A percentile compares a stretch with the other conserved stretches of the same genome.
These are phyloP conservation scores for Tiphia femorata DNA, from an alignment of 2,888 invertebrate species.

Conservation along the genomic window DNA sequence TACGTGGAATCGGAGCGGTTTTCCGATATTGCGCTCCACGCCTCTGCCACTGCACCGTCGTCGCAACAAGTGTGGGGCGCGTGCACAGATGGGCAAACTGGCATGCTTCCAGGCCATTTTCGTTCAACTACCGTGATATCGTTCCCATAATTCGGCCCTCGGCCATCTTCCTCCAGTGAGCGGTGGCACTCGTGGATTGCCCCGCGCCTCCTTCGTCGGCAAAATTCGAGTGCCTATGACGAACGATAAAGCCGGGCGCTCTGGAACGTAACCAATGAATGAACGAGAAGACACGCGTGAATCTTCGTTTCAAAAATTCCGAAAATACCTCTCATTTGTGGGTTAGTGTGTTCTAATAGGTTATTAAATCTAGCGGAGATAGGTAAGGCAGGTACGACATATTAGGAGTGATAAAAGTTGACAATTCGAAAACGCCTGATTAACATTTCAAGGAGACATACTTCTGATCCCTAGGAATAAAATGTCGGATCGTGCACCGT, in stretches of 20 bases:
- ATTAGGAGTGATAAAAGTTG: too few species aligned
- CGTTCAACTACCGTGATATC: conserved; percentile 56
- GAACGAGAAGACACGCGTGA: background rate
- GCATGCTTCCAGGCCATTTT: conserved; percentile 54
- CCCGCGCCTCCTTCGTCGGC: background rate
- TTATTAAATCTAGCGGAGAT: too few species aligned
- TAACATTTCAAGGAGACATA: too few species aligned
- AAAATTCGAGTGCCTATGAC: too few species aligned
- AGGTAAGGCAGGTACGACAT: too few species aligned
- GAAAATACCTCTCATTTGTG: background rate
- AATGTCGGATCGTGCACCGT: too few species aligned
- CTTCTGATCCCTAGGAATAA: too few species aligned
- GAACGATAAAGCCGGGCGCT: background rate
- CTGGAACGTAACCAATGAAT: background rate
- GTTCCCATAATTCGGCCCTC: conserved; percentile 45
- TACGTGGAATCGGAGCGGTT: conserved; percentile 30
- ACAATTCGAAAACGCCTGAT: too few species aligned
- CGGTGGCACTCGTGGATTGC: background rate
- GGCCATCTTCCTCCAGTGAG: background rate
- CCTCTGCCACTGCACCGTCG: too few species aligned
- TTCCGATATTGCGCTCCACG: conserved; percentile 23
- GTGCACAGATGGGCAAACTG: conserved; percentile 46
- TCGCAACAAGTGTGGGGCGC: conserved; percentile 48
- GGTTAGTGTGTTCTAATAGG: too few species aligned
- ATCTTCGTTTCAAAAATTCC: too few species aligned